Evolutionary conservation across 2,888 invertebrate species (phyloP), one percentile per base, ranked within the genome.

Genomic region (Hydroisotoma schaefferi): DNA sequence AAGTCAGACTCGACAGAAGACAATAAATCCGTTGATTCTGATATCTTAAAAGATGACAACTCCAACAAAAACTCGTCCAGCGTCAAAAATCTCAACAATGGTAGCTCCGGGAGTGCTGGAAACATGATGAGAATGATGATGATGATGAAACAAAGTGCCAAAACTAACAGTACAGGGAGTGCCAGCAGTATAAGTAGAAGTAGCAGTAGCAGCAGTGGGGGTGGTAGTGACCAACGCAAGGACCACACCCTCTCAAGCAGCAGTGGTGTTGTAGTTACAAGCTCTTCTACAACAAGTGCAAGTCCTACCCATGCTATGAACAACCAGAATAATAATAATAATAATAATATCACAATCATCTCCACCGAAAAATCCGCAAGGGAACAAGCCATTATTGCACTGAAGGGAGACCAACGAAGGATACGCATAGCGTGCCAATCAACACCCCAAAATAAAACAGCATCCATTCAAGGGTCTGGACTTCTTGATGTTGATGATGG

Each of bases 401-500:
- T 6, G 33, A 52, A 40, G 27, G 37, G n/a, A 38, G 8, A 43
- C 44, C 38, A 27, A 20, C 27, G n/a, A 15, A 15, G 6, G 33
- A 15, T 33, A 15, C 33, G 8, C 33, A 33, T 6, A 10, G 33
- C 15, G 33, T 6, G 15, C 40, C 15, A 20, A 40, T 18, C 40
- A 5, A 40, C n/a, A n/a, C n/a, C n/a, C n/a, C n/a, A n/a, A n/a
- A n/a, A 33, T 15, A 33, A 33, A 27, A 37, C 51, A 44, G 47
- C 51, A 10, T 49, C 52, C 10, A 29, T 55, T 2, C 55, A 57
- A 5, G 51, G 43, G 3, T 49, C 51, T 28, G 54, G 53, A 33
- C 54, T 33, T 5, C 15, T 68, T 20, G 70, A 70, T 12, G 63
- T 70, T 37, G 73, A 73, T 52, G 73, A 73, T 46, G 73, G 73